Percentiles rank a stretch among this genome's conserved stretches.
Evolutionary conservation across 2,888 invertebrate species (phyloP).

Genomic region (Hirtodrosophila cameraria): DNA sequence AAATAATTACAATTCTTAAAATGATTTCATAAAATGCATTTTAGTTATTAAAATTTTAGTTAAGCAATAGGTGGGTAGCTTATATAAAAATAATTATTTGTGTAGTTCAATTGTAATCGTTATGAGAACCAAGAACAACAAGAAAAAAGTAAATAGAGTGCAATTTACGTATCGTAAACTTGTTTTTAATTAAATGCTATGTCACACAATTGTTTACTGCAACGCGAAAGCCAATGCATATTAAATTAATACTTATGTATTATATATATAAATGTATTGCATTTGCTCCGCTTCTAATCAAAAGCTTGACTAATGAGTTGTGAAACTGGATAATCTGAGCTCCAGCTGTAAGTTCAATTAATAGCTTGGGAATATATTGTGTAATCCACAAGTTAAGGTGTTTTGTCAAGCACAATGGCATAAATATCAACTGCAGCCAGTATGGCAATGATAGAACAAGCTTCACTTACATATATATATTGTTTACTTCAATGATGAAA

Average conservation of each 20-base stretch:
- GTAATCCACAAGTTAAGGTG: constrained; percentile 1
- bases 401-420: not conserved
- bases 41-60: not conserved
- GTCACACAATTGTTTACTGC: not conserved
- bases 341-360: not conserved
- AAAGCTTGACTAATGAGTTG: not conserved
- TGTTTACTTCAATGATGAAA: constrained; percentile 3
- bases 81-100: too few species aligned
- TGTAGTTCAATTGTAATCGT: too few species aligned
- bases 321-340: not conserved
- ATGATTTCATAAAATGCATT: not conserved
- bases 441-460: not conserved
- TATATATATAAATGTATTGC: not conserved
- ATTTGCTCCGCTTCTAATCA: not conserved
- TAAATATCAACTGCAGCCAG: constrained; percentile 13
- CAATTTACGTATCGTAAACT: too few species aligned
- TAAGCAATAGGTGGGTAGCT: too few species aligned
- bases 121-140: too few species aligned
- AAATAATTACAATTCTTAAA: not conserved
- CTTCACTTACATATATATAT: not conserved
- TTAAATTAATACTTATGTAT: too few species aligned
- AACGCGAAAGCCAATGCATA: not conserved
- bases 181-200: not conserved
- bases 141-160: too few species aligned
- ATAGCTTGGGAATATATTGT: not conserved